A percentile compares a stretch with the other conserved stretches of the same genome.
Evolutionary conservation across 2,797 vertebrate genomes (phyloP).

Genomic region (Pyrocephalus nanus): DNA sequence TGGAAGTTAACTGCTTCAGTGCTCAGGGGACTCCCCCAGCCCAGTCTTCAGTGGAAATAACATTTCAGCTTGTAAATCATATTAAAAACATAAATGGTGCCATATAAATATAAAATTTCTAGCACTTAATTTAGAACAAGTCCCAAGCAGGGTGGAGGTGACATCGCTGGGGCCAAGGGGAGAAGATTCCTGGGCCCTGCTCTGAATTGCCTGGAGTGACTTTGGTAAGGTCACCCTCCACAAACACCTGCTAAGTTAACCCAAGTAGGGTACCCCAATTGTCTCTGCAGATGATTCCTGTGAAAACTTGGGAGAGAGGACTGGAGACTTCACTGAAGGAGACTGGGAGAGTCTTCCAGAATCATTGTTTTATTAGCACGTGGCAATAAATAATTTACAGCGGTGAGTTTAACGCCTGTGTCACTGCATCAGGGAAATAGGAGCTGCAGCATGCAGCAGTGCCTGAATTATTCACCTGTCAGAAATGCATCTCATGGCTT

Average conservation of each 20-base stretch:
- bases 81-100: conserved; percentile 20
- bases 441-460: background rate
- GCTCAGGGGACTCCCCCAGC: conserved; percentile 10
- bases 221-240: background rate
- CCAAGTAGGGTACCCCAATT: background rate
- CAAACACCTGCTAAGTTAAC: background rate
- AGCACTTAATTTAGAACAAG: background rate
- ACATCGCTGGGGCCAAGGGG: background rate
- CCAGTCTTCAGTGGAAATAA: background rate
- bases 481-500: conserved; percentile 38
- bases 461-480: conserved; percentile 29
- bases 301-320: background rate
- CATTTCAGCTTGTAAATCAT: background rate
- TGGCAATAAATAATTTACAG: background rate
- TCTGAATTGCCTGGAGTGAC: background rate
- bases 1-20: conserved; percentile 11
- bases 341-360: background rate
- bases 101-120: conserved; percentile 20
- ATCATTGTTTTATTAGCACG: background rate
- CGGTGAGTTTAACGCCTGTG: background rate
- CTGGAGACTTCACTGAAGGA: background rate
- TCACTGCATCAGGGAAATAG: background rate
- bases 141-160: background rate
- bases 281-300: background rate
- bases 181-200: background rate